Evolutionary conservation across 2,113 vertebrate genomes (phyloP).

Genomic region (Corapipo altera): DNA sequence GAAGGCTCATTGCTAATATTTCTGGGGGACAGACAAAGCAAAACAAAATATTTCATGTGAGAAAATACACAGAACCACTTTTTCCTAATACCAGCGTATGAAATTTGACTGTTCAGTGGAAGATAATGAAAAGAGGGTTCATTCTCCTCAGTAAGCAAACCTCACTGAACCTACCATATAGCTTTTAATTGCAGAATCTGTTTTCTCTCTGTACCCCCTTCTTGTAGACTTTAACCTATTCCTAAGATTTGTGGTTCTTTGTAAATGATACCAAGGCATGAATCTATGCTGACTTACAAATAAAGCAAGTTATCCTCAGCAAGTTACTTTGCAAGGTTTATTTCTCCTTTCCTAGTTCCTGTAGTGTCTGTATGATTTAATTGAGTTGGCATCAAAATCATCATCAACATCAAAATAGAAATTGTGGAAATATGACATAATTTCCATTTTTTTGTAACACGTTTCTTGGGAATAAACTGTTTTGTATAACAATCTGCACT

Average conservation of each 20-base stretch:
- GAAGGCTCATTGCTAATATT: neutral
- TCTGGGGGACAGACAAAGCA: neutral
- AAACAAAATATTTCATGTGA: neutral
- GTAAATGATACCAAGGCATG: neutral
- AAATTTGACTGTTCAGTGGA: neutral
- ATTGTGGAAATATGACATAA: neutral
- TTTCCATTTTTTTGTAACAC: neutral
- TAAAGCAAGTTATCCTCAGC: neutral
- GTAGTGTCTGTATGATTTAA: neutral
- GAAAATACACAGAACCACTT: neutral
- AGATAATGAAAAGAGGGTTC: neutral
- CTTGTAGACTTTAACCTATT: neutral
- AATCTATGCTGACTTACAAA: neutral
- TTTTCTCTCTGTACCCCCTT: neutral
- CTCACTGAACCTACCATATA: neutral
- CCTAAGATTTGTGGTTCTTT: neutral
- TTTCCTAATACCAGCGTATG: neutral
- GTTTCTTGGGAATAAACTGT: neutral
- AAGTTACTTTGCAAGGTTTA: neutral
- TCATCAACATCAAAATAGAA: neutral
- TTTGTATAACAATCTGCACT: neutral
- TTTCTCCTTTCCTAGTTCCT: neutral
- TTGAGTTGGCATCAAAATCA: neutral
- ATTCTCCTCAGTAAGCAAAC: neutral
- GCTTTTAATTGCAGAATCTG: neutral